phyloP scores from a whole-genome alignment of 1,140 invertebrate genomes.

The Vanessa atalanta region DNA sequence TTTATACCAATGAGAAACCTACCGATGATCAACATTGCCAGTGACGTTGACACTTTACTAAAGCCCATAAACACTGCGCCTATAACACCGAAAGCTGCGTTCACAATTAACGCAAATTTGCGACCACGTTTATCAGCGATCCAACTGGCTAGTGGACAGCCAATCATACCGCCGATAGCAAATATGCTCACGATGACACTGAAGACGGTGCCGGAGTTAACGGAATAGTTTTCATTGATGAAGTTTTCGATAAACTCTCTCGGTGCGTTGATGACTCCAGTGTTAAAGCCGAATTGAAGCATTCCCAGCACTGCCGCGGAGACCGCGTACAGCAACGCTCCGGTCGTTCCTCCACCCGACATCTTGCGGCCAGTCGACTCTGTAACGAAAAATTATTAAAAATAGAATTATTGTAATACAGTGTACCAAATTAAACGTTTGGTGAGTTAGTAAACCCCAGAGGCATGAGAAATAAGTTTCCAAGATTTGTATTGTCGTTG shows the following conservation, averaged over 20 bases:
- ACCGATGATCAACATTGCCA: slow-evolving; percentile 77
- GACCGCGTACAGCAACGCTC: slow-evolving; percentile 95
- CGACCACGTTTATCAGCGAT: slow-evolving; percentile 83
- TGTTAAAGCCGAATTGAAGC: slow-evolving; percentile 99
- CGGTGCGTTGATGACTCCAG: slow-evolving; percentile 98
- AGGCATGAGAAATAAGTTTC: no score
- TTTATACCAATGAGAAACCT: slow-evolving; percentile 76
- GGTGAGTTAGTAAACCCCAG: no score
- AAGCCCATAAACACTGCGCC: slow-evolving; percentile 74
- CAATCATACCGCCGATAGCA: slow-evolving; percentile 97
- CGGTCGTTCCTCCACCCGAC: slow-evolving; percentile 86
- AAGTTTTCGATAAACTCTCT: slow-evolving; percentile 96
- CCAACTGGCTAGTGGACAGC: slow-evolving; percentile 94
- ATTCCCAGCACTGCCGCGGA: slow-evolving; percentile 97
- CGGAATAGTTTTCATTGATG: slow-evolving; percentile 91
- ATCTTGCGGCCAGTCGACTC: slow-evolving; percentile 50
- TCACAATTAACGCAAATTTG: slow-evolving; percentile 69
- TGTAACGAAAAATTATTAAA: slow-evolving; percentile 37
- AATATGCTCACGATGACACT: slow-evolving; percentile 96
- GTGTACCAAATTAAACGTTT: no score
- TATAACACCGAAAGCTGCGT: slow-evolving; percentile 67
- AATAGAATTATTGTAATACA: no score
- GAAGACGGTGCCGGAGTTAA: slow-evolving; percentile 88
- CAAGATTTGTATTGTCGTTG: no score
- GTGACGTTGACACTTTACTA: slow-evolving; percentile 68